Evolutionary conservation across 2,797 vertebrate species (phyloP).

Genomic region (Gambelia wislizenii): DNA sequence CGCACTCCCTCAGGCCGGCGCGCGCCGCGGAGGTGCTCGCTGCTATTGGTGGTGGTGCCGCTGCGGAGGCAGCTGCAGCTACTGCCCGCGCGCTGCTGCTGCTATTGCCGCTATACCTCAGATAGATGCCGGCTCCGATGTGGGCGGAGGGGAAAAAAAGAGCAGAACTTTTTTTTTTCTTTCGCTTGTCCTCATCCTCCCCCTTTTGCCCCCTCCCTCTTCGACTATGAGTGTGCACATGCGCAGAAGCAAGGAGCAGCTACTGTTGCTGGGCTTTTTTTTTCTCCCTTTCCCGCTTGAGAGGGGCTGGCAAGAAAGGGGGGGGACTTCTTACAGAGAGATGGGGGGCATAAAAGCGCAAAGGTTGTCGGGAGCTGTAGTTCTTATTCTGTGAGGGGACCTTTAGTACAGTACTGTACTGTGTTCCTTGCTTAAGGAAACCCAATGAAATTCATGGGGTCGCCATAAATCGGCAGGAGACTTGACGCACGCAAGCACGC

Average conservation of each 20-base stretch:
- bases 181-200: conserved; percentile 1
- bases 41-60: no score
- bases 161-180: neutral
- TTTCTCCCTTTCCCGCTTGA: no score
- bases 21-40: neutral
- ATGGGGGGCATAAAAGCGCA: neutral
- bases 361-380: neutral
- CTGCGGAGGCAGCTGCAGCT: neutral
- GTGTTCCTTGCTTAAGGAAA: no score
- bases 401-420: no score
- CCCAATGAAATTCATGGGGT: no score
- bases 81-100: no score
- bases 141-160: neutral
- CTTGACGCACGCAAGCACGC: no score
- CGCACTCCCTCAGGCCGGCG: no score
- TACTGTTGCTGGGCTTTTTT: neutral
- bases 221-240: neutral
- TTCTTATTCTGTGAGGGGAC: neutral
- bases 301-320: neutral
- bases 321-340: no score
- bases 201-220: neutral
- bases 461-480: no score
- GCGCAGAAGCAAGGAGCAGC: neutral
- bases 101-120: neutral
- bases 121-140: neutral